phyloP scores from a whole-genome alignment of 2,113 vertebrate species.

The Dermatemys mawii region DNA sequence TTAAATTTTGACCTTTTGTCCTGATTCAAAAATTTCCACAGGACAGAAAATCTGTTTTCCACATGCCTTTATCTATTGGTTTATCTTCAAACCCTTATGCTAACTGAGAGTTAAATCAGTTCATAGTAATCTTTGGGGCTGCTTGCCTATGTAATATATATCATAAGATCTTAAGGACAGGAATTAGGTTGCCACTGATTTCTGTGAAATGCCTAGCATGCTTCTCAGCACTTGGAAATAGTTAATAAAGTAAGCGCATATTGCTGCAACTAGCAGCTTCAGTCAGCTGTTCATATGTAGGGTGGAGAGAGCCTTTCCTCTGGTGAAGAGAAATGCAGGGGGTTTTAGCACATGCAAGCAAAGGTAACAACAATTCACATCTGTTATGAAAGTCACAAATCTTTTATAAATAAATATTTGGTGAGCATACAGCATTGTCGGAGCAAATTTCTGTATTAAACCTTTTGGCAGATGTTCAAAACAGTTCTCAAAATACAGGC shows the following conservation, averaged over 20 bases:
- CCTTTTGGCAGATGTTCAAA: neutral
- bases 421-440: neutral
- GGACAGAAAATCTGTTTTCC: neutral
- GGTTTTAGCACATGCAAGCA: fast-evolving
- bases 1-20: neutral
- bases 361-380: fast-evolving
- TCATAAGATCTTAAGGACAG: neutral
- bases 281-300: fast-evolving
- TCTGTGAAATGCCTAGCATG: neutral
- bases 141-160: neutral
- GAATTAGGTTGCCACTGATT: neutral
- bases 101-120: conserved; percentile 24
- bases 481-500: neutral
- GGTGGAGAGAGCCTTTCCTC: neutral
- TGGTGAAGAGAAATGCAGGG: fast-evolving
- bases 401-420: neutral
- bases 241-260: neutral
- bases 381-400: fast-evolving
- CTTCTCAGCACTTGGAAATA: neutral
- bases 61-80: too few relatives aligned
- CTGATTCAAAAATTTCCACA: neutral
- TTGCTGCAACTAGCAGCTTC: neutral
- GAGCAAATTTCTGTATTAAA: neutral
- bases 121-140: neutral
- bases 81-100: neutral